Evolutionary conservation across 1,140 invertebrate species (phyloP), one percentile per base, ranked within the genome.

Genomic region (Archivesica marissinica): DNA sequence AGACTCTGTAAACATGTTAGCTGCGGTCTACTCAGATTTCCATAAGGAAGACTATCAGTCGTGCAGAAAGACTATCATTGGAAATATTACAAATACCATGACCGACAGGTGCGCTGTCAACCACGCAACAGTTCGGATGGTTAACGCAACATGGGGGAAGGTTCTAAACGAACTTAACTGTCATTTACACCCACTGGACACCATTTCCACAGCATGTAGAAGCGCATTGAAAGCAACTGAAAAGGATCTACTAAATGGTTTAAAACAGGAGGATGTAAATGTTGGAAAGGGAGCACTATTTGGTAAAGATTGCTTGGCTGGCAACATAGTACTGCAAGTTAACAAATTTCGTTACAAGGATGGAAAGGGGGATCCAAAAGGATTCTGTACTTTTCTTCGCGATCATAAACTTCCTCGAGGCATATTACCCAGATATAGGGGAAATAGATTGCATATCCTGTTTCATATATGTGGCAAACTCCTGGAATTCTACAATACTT

Each of bases 341-440:
- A 87, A 87, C 54, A 87, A 85, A 41, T 38, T 87, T 0, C 35
- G 86, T 2, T 79, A 52, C 38, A 87, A 87, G 54, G 86, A 87
- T 39, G 82, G 82, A 3, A 87, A 84, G 56, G 86, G 86, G 15
- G 86, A 87, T 28, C 86, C 85, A 9, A 38, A 41, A 38, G 86
- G 68, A 17, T 87, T 87, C 68, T 54, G 23, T 3, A 13, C 1
- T 13, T 87, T 87, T 39, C 61, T 87, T 6, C 33, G 74, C 25
- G n/a, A 54, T 17, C 9, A 54, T 11, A n/a, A 33, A 20, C 52
- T 87, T 17, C 41, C 41, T 2, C 4, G 52, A 23, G 82, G 86
- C 23, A 11, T 85, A 1, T 4, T 59, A 11, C 56, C 56, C 7
- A 17, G 56, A n/a, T 59, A 59, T 28, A 13, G 56, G 13, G 56